A percentile compares a stretch with the other conserved stretches of the same genome.
Conservation (phyloP, 2,888 invertebrate genomes). For the Parthenolecanium corni region DNA sequence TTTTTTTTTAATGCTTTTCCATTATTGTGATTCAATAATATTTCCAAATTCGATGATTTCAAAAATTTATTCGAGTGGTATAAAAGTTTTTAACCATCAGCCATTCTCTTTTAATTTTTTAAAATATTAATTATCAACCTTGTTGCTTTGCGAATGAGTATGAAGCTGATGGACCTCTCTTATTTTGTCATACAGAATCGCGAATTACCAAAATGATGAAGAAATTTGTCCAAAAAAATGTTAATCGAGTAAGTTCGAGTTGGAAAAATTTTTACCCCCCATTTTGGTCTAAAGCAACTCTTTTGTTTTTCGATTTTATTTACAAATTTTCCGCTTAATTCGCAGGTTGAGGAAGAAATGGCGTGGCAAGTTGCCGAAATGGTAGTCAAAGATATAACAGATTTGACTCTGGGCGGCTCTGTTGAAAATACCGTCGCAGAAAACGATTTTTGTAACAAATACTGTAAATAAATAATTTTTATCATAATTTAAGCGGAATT, state of each 20-base stretch:
- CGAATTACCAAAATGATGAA: constrained; percentile 53
- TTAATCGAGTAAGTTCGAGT: constrained; percentile 52
- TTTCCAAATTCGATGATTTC: too few relatives aligned
- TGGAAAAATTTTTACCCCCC: too few relatives aligned
- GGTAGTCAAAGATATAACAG: constrained; percentile 91
- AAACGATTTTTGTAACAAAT: background rate
- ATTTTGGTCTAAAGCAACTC: too few relatives aligned
- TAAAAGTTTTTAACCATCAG: background rate
- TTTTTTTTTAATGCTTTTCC: too few relatives aligned
- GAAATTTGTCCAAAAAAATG: constrained; percentile 68
- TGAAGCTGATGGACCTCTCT: too few relatives aligned
- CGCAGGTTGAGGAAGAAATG: constrained; percentile 76
- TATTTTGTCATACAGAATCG: too few relatives aligned
- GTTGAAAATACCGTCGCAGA: constrained; percentile 27
- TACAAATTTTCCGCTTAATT: too few relatives aligned
- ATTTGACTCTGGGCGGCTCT: constrained; percentile 54
- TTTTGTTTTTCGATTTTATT: background rate
- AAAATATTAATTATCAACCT: constrained; percentile 13
- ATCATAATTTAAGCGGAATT: too few relatives aligned
- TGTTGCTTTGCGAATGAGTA: too few relatives aligned
- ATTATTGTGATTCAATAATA: too few relatives aligned
- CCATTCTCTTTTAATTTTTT: constrained; percentile 4
- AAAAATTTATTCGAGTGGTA: background rate
- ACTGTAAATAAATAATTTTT: background rate
- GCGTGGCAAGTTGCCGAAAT: constrained; percentile 95